These are phyloP conservation scores for Dione juno DNA, from an alignment of 2,888 invertebrate species.

Conservation along the genomic window DNA sequence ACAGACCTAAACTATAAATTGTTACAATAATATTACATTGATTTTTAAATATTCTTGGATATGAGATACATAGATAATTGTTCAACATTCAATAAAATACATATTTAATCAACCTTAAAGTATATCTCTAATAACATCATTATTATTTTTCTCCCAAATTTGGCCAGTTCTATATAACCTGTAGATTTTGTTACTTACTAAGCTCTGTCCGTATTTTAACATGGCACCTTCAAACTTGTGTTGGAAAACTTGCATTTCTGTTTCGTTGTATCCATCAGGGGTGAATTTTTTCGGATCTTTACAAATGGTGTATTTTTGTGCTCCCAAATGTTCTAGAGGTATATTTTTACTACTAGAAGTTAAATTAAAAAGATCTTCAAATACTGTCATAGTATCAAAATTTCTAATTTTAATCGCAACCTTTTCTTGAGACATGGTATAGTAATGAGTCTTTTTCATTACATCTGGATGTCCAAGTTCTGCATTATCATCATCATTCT, in stretches of 20 bases:
- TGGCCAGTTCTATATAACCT: slow-evolving; percentile 75
- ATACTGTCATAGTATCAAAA: slow-evolving; percentile 72
- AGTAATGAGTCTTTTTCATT: slow-evolving; percentile 78
- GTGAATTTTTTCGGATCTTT: slow-evolving; percentile 68
- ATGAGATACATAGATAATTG: slow-evolving; percentile 25
- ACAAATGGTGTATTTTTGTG: slow-evolving; percentile 78
- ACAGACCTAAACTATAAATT: slow-evolving; percentile 24
- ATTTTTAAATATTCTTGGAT: slow-evolving; percentile 25
- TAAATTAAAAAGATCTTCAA: slow-evolving; percentile 71
- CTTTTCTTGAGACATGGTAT: slow-evolving; percentile 60
- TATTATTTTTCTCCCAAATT: slow-evolving; percentile 74
- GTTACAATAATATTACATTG: slow-evolving; percentile 35
- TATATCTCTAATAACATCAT: slow-evolving; percentile 71
- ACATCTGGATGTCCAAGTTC: slow-evolving; percentile 72
- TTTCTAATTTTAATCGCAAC: slow-evolving; percentile 67
- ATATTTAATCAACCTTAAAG: slow-evolving; percentile 46
- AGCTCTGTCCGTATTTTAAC: slow-evolving; percentile 75
- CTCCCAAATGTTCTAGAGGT: slow-evolving; percentile 67
- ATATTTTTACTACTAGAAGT: slow-evolving; percentile 59
- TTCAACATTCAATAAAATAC: slow-evolving; percentile 28
- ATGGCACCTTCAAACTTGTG: slow-evolving; percentile 81
- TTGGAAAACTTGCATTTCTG: slow-evolving; percentile 76
- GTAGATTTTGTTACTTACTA: slow-evolving; percentile 77
- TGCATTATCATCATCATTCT: slow-evolving; percentile 73
- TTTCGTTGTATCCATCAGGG: slow-evolving; percentile 70